Evolutionary conservation across 2,888 invertebrate genomes (phyloP).

Genomic region (Villa cingulata): DNA sequence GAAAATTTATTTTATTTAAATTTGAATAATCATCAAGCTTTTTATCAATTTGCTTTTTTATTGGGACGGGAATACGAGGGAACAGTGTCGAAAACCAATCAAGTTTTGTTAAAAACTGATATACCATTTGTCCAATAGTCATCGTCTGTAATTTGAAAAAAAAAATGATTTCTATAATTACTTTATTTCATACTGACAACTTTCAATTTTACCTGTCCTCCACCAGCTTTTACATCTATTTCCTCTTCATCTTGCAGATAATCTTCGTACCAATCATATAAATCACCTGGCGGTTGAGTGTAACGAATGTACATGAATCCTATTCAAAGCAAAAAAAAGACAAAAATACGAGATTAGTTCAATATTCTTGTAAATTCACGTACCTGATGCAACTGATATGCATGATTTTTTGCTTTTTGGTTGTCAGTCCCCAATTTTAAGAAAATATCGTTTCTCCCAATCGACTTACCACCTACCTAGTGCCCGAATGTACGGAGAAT

Average conservation of each 20-base stretch:
- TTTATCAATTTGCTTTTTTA: conserved; percentile 81
- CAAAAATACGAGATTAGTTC: background rate
- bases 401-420: background rate
- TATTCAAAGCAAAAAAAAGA: conserved; percentile 18
- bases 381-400: conserved; percentile 5
- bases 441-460: conserved; percentile 22
- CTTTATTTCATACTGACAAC: no score
- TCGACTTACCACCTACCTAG: conserved; percentile 53
- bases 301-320: conserved; percentile 74
- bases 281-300: conserved; percentile 88
- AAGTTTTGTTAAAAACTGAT: conserved; percentile 85
- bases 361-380: background rate
- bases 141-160: conserved; percentile 37
- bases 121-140: conserved; percentile 82
- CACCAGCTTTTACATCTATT: conserved; percentile 94
- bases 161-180: no score
- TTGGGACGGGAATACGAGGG: conserved; percentile 96
- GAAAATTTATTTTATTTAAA: conserved; percentile 32
- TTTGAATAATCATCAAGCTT: conserved; percentile 52
- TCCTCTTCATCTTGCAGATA: conserved; percentile 96
- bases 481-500: conserved; percentile 94
- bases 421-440: background rate
- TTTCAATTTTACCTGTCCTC: conserved; percentile 59
- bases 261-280: conserved; percentile 94
- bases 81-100: conserved; percentile 99